These are phyloP conservation scores for Vicugna pacos DNA, from an alignment of 2,113 vertebrate genomes.

Conservation along the genomic window DNA sequence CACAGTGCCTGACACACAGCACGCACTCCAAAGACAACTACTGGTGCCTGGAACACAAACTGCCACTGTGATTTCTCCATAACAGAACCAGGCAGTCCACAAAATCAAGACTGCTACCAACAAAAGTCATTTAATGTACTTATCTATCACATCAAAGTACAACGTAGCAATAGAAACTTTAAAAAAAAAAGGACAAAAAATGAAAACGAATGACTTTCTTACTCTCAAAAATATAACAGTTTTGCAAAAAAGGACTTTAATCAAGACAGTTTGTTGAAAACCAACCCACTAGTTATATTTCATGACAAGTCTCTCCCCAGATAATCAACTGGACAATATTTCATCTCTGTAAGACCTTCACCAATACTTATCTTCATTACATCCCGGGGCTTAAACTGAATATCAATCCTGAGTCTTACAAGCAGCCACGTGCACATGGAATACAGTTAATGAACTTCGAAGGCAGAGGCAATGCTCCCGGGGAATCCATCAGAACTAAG, in stretches of 20 bases:
- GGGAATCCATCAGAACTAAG: background rate
- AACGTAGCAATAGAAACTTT: background rate
- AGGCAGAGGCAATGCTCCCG: background rate
- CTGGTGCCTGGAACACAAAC: background rate
- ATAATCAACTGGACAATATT: background rate
- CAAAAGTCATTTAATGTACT: background rate
- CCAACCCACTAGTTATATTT: background rate
- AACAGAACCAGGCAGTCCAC: background rate
- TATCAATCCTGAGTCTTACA: background rate
- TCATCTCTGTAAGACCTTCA: background rate
- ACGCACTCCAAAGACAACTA: background rate
- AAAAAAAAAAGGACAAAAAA: background rate
- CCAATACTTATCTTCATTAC: background rate
- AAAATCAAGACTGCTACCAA: background rate
- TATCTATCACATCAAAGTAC: background rate
- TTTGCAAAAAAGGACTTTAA: slow-evolving; percentile 27
- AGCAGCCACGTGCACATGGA: background rate
- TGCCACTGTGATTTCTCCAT: background rate
- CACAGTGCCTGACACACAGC: background rate
- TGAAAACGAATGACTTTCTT: background rate
- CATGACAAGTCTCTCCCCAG: background rate
- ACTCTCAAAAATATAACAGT: background rate
- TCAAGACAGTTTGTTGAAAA: background rate
- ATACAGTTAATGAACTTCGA: background rate
- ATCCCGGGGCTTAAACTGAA: background rate